A percentile compares a stretch with the other conserved stretches of the same genome.
These are phyloP conservation scores for Schizopygopsis pylzovi DNA, from an alignment of 2,797 vertebrate genomes.

Conservation along the genomic window DNA sequence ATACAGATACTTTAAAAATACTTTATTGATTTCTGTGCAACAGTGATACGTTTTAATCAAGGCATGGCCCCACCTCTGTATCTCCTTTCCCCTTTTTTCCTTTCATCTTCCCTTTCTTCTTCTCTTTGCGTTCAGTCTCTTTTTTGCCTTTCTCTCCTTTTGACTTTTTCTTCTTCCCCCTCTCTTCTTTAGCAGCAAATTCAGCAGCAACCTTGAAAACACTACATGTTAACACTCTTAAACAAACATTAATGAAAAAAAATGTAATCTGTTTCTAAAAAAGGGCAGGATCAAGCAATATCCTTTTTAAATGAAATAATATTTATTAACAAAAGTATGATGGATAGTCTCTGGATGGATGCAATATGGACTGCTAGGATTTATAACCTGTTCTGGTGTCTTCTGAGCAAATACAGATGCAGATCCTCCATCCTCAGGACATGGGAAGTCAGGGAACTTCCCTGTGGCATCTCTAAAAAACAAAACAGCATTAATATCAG, in stretches of 20 bases:
- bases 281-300: neutral
- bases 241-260: neutral
- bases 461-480: conserved; percentile 79
- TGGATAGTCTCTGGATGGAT: neutral
- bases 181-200: conserved; percentile 71
- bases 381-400: conserved; percentile 83
- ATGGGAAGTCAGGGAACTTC: conserved; percentile 83
- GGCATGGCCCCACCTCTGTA: conserved; percentile 56
- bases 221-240: neutral
- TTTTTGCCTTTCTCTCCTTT: conserved; percentile 64
- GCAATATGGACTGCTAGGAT: neutral
- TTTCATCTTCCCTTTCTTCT: conserved; percentile 61
- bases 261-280: neutral
- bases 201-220: conserved; percentile 76
- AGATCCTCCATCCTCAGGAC: conserved; percentile 80
- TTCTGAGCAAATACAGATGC: conserved; percentile 79
- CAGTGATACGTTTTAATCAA: conserved; percentile 11
- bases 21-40: conserved; percentile 46
- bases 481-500: neutral
- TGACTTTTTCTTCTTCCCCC: conserved; percentile 63
- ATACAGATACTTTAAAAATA: conserved; percentile 35
- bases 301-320: neutral
- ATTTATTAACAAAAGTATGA: neutral
- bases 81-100: conserved; percentile 60
- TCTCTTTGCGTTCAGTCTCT: conserved; percentile 59